Base-by-base conservation (phyloP, 2,113 vertebrate genomes). In the Gopherus flavomarginatus region DNA sequence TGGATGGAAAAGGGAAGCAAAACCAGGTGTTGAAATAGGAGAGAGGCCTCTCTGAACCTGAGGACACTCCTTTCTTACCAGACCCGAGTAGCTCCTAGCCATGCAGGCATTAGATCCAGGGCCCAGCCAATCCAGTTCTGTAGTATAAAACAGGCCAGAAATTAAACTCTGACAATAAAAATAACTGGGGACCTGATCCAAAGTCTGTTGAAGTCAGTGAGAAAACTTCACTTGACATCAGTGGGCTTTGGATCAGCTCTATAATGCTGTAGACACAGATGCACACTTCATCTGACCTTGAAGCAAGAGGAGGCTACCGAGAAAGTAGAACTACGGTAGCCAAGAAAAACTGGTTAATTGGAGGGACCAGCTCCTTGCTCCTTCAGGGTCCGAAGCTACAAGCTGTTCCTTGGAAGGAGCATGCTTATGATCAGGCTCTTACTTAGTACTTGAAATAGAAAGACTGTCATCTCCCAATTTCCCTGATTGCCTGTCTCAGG, bases 31-130 rank as follows among this genome's bases (percentile, higher is more conserved):
- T 35, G 24, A 42, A 44, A 83, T 83, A 89, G 81, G 14, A 65
- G 10, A 78, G 65, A 1, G 3, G 54, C 56, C 35, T 49, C 1
- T 62, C 8, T 0, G 3, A 81, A 47, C 14, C 75, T 65, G 26
- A 12, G 65, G 19, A n/a, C 0, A 0, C 35, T 62, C 2, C 21
- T 57, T 9, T 16, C 6, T 88, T 65, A 65, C 86, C 87, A 59
- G 57, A 75, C 53, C 72, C 0, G 0, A 44, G 6, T 6, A 31
- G 2, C 52, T 80, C 42, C 29, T 91, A 1, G 0, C 3, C 56
- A 1, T 22, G 44, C 77, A 1, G 0, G 52, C 92, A 92, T 13
- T 53, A 90, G 89, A 38, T 56, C 13, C 35, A 0, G 1, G 50
- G 13, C 59, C 44, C 56, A 84, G 44, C 27, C 57, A 59, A 52